Evolutionary conservation across 1,140 invertebrate species (phyloP), one percentile per base, ranked within the genome.

Genomic region (Spodoptera litura): DNA sequence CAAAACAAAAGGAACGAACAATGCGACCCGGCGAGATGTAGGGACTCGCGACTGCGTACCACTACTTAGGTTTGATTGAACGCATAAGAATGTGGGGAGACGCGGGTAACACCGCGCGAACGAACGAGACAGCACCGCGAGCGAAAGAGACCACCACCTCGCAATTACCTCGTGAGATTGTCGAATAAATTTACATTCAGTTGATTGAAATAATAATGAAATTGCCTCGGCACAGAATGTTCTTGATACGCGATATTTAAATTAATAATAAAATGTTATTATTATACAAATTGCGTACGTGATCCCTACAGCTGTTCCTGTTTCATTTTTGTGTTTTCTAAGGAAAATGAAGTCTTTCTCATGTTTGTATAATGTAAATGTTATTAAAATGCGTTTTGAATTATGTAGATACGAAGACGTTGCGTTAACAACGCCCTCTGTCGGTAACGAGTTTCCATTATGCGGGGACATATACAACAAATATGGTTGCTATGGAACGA

Each of bases 181-280:
- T 94, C 93, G 93, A 94, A 94, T 94, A 94, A 93, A 94, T 94
- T 93, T 93, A 93, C 93, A 93, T 94, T 93, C 88, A 92, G 89
- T 92, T 93, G 93, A 94, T 94, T 94, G 93, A 94, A 93, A 94
- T 94, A 94, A 94, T 94, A 94, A 94, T 93, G 93, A 94, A 93
- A 93, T 94, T 93, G 91, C 90, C 92, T 89, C 87, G 87, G 91
- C 88, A 91, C 91, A 91, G 88, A 85, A 88, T 88, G 87, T 86
- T 87, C 88, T 44, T 44, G 38, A 88, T 89, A 88, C 88, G 87
- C 87, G 88, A 92, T 93, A 93, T 93, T 93, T 94, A 94, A 93
- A 94, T 94, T 92, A 93, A 93, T 94, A 94, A 91, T 94, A 94
- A 92, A 92, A 94, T 94, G 88, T 91, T 94, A 91, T 90, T 94